Evolutionary conservation across 2,113 vertebrate genomes (phyloP).

Genomic region (Serinus canaria): DNA sequence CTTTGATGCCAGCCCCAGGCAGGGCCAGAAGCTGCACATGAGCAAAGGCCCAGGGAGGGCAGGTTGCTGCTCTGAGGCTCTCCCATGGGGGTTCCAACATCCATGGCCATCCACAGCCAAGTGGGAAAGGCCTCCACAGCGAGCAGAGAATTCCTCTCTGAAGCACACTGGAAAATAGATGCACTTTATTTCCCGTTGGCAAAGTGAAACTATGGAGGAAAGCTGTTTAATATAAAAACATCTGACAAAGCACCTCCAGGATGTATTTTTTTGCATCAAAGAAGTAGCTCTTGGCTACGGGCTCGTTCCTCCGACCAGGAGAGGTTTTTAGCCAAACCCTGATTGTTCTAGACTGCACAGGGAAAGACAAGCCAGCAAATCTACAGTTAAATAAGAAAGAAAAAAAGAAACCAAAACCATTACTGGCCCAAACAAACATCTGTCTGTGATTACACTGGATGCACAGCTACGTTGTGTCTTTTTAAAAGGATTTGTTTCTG

Average conservation of each 20-base stretch:
- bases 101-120: neutral
- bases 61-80: neutral
- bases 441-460: conserved; percentile 41
- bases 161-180: conserved; percentile 55
- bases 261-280: conserved; percentile 73
- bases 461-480: neutral
- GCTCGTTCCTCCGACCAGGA: neutral
- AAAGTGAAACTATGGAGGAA: conserved; percentile 34
- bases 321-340: conserved; percentile 18
- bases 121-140: neutral
- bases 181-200: conserved; percentile 57
- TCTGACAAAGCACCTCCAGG: conserved; percentile 76
- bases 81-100: neutral
- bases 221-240: conserved; percentile 77
- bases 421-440: conserved; percentile 38
- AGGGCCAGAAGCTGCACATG: neutral
- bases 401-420: conserved; percentile 45
- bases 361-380: conserved; percentile 17
- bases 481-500: neutral
- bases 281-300: conserved; percentile 71
- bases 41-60: neutral
- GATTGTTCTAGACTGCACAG: conserved; percentile 17
- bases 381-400: conserved; percentile 10
- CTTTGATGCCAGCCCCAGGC: conserved; percentile 19
- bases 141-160: conserved; percentile 50